Conservation (phyloP, 2,888 invertebrate genomes). For the Dasysyrphus albostriatus region DNA sequence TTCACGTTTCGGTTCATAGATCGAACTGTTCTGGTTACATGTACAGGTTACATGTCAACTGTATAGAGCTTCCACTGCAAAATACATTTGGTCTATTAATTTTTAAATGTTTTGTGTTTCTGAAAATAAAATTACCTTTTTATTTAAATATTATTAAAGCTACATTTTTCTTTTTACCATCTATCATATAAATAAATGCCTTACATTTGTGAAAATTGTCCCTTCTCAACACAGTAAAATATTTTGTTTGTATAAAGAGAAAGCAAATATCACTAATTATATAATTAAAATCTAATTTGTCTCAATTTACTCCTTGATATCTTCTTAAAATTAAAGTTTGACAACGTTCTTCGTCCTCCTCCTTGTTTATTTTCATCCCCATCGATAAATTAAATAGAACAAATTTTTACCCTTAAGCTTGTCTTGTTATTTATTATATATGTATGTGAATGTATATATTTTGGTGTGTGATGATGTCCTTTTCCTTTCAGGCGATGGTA, state of each 20-base stretch:
- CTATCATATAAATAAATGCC: no score
- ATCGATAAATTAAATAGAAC: conserved; percentile 23
- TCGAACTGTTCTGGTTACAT: no score
- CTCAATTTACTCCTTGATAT: background rate
- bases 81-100: no score
- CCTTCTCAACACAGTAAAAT: background rate
- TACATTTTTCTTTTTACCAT: no score
- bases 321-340: background rate
- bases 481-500: conserved; percentile 80
- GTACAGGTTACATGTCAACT: no score
- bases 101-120: no score
- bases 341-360: background rate
- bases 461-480: conserved; percentile 22
- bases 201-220: background rate
- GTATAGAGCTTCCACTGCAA: no score
- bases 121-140: no score
- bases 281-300: conserved; percentile 14
- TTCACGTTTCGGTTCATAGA: no score
- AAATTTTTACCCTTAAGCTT: conserved; percentile 4
- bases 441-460: background rate
- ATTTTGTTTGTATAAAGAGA: no score
- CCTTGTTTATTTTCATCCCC: background rate
- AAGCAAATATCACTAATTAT: background rate
- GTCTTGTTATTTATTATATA: conserved; percentile 44
- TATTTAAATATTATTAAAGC: no score